Conservation (phyloP, 2,113 vertebrate species). For the Lagopus leucura region DNA sequence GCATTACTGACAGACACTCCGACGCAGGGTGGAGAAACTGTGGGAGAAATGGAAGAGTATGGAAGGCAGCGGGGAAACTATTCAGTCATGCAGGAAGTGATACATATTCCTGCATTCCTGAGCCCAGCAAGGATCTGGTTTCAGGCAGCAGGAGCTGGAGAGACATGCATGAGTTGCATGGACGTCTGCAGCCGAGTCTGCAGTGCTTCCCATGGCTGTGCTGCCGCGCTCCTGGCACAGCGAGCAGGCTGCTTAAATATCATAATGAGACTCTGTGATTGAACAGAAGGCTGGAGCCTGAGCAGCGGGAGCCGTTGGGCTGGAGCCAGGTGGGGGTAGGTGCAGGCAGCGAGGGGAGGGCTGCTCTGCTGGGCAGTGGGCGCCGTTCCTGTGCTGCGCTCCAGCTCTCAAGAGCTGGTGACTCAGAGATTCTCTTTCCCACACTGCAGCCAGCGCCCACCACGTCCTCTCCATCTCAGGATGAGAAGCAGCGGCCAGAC, state of each 20-base stretch:
- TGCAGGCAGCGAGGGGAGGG: neutral
- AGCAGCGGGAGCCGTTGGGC: accelerated
- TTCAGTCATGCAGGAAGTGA: slow-evolving; percentile 1
- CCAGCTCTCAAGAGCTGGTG: neutral
- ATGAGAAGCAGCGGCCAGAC: neutral
- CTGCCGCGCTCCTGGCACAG: neutral
- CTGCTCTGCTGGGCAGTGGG: neutral
- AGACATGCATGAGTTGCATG: neutral
- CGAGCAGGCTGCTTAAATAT: neutral
- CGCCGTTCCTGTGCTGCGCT: accelerated
- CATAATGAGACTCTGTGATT: neutral
- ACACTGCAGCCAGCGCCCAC: neutral
- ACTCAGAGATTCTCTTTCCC: neutral
- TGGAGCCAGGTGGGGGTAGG: neutral
- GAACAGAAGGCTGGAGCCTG: neutral
- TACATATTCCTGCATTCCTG: neutral
- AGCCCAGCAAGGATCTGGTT: neutral
- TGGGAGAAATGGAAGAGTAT: neutral
- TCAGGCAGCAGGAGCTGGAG: neutral
- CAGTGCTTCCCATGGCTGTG: accelerated
- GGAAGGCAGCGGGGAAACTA: neutral
- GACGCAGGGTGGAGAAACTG: neutral
- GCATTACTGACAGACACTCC: accelerated
- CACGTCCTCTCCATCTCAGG: accelerated
- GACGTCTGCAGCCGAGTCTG: neutral